Percentiles rank a stretch among this genome's conserved stretches.
Conservation (phyloP, 2,888 invertebrate genomes). For the Eulithis prunata region DNA sequence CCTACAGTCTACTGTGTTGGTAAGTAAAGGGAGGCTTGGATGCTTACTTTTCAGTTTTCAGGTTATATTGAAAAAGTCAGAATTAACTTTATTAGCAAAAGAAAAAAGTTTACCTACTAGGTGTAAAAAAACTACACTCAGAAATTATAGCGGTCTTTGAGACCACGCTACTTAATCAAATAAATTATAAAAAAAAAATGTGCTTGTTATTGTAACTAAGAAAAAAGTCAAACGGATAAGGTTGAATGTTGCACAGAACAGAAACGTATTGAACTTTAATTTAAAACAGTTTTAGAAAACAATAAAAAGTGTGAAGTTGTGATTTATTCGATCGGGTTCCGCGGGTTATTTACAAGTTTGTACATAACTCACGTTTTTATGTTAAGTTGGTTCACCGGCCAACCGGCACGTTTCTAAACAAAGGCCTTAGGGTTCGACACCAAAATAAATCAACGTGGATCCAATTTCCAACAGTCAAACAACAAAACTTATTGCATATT, state of each 20-base stretch:
- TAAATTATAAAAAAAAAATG: too few species aligned
- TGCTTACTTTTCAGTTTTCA: background rate
- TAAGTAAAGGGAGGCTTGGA: background rate
- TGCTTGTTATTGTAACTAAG: too few species aligned
- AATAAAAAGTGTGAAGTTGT: slow-evolving; percentile 25
- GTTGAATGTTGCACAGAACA: background rate
- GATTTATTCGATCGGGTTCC: slow-evolving; percentile 17
- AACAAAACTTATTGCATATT: too few species aligned
- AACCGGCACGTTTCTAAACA: slow-evolving; percentile 17
- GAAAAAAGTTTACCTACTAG: too few species aligned
- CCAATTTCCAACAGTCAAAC: too few species aligned
- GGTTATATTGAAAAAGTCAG: background rate
- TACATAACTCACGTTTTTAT: slow-evolving; percentile 9
- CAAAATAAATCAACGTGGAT: too few species aligned
- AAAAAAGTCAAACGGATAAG: background rate
- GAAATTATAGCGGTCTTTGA: too few species aligned
- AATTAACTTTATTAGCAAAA: too few species aligned
- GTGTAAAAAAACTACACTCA: too few species aligned
- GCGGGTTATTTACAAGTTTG: slow-evolving; percentile 14
- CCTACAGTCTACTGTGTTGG: background rate
- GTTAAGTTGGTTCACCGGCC: slow-evolving; percentile 17
- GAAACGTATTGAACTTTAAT: slow-evolving; percentile 2
- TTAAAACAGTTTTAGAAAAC: slow-evolving; percentile 18
- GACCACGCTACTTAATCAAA: too few species aligned
- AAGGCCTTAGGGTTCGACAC: slow-evolving; percentile 14